These are phyloP conservation scores for Clusia tigrina DNA, from an alignment of 2,888 invertebrate species.

Conservation along the genomic window DNA sequence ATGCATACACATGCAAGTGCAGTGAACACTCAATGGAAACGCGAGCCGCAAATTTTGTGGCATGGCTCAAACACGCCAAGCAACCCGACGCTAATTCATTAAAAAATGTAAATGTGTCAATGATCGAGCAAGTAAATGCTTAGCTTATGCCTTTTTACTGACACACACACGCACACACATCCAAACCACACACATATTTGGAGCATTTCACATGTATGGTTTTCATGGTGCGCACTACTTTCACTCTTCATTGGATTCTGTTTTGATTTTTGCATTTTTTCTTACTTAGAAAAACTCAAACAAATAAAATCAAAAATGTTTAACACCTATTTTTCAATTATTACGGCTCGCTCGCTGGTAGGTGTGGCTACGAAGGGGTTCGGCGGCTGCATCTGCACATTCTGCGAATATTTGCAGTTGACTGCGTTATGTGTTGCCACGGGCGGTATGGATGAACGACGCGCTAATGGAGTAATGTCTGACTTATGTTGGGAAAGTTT, in stretches of 20 bases:
- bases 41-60: no score
- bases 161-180: not conserved
- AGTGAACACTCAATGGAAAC: no score
- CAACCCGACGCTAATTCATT: not conserved
- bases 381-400: no score
- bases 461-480: no score
- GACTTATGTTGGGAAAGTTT: no score
- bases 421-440: no score
- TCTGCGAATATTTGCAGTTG: no score
- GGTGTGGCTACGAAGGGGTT: no score
- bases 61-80: not conserved
- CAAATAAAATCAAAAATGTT: no score
- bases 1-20: no score
- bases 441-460: no score
- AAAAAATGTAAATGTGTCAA: slow-evolving; percentile 24
- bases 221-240: slow-evolving; percentile 15
- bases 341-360: no score
- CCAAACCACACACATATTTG: not conserved
- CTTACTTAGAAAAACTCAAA: not conserved
- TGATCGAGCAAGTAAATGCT: slow-evolving; percentile 14
- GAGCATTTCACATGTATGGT: not conserved
- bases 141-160: slow-evolving; percentile 17
- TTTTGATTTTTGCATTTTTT: slow-evolving; percentile 8
- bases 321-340: not conserved
- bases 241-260: slow-evolving; percentile 29